Base-by-base conservation (phyloP, 1,140 invertebrate species). In the Megathymus violae region DNA sequence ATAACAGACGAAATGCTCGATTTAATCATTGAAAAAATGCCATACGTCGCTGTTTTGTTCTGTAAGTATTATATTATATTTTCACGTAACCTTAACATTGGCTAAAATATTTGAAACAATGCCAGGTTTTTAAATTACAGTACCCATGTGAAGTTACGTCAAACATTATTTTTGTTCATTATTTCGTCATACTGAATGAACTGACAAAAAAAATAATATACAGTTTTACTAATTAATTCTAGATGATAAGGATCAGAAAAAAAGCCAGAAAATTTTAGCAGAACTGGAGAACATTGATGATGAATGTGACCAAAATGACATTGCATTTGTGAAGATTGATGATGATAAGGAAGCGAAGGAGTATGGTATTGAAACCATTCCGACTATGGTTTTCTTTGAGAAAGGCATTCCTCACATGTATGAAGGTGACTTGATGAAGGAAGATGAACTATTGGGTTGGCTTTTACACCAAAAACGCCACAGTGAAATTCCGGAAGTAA, bases 211-310 rank as follows among this genome's bases (percentile, higher is more conserved):
- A 85, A 88, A 87, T 88, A 78, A 85, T 78, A 88, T 86, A 87
- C 75, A 87, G 83, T 80, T 71, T 62, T 80, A 82, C 75, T 72
- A 67, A 75, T 80, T 78, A 80, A 78, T 91, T 92, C 70, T 88
- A 98, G 97, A 98, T 92, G 96, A 98, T 83, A 97, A 97, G 91
- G 95, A 97, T 74, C 96, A 97, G 76, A 96, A 97, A 84, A 97
- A 97, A 84, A 97, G 96, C 82, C 95, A 97, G 85, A 97, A 97
- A 88, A 93, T 98, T 48, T 91, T 98, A 41, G 88, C 92, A 22
- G 97, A 98, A 89, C 89, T 98, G 72, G 97, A 98, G 92, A 98
- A 97, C 78, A 98, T 98, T 72, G 97, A 98, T 80, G 97, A 98
- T 85, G 97, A 98, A 82, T 97, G 96, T 87, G 97, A 98, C 89